These are phyloP conservation scores for Microtus oregoni DNA, from an alignment of 2,113 vertebrate genomes.

Conservation along the genomic window DNA sequence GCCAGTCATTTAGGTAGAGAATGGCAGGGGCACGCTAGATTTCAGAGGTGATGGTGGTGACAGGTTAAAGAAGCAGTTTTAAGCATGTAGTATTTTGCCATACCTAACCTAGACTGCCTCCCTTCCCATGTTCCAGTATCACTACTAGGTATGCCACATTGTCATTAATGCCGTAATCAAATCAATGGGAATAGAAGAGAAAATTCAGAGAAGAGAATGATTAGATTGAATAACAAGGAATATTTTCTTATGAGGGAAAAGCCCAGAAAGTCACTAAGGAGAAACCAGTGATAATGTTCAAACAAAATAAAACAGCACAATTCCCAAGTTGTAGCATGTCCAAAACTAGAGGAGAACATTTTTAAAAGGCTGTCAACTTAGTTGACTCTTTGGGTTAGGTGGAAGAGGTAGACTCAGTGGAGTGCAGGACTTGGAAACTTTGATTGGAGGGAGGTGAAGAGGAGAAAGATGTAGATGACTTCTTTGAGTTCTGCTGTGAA, in stretches of 20 bases:
- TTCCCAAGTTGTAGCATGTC: background rate
- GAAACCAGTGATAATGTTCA: background rate
- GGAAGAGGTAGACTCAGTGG: constrained; percentile 1
- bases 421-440: background rate
- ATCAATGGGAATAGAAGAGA: background rate
- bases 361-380: background rate
- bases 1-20: background rate
- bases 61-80: background rate
- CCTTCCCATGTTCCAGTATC: too few relatives aligned
- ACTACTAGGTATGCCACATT: background rate
- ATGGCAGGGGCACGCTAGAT: background rate
- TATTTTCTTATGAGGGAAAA: constrained; percentile 5
- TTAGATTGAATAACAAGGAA: background rate
- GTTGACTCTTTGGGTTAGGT: background rate
- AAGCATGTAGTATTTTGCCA: background rate
- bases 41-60: background rate
- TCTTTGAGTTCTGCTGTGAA: constrained; percentile 23
- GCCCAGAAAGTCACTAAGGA: background rate
- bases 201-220: background rate
- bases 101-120: too few relatives aligned
- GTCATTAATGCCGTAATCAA: background rate
- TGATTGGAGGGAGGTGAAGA: background rate
- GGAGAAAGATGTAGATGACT: background rate
- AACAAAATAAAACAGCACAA: background rate
- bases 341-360: constrained; percentile 15